These are phyloP conservation scores for Megaceryle maxima DNA, from an alignment of 2,113 vertebrate genomes.

Conservation along the genomic window DNA sequence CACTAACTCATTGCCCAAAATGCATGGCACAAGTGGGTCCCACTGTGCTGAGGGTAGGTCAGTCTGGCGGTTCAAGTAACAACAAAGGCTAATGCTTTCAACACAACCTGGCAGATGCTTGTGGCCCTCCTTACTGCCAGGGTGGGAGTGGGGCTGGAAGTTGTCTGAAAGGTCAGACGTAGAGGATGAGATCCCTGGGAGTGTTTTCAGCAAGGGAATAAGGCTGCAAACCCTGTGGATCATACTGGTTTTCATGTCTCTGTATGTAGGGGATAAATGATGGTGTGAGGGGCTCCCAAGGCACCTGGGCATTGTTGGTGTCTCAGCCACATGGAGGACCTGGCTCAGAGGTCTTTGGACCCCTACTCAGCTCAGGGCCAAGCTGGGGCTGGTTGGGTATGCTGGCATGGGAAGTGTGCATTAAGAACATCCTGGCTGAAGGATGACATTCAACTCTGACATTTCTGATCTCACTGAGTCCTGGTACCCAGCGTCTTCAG, in stretches of 20 bases:
- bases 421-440: background rate
- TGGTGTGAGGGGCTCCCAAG: background rate
- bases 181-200: background rate
- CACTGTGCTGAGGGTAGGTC: rapidly evolving
- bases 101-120: background rate
- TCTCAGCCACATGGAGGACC: background rate
- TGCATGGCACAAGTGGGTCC: background rate
- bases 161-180: background rate
- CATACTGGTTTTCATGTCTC: background rate
- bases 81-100: background rate
- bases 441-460: background rate
- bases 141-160: background rate
- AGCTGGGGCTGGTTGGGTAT: background rate
- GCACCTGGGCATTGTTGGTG: background rate
- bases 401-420: background rate
- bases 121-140: background rate
- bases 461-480: background rate
- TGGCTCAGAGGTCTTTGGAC: background rate
- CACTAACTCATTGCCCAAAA: background rate
- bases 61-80: background rate
- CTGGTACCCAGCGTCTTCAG: background rate
- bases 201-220: background rate
- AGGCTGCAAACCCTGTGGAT: background rate
- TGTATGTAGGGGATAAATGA: background rate
- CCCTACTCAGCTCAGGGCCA: background rate